These are phyloP conservation scores for Myanophis thanlyinensis DNA, from an alignment of 2,113 vertebrate species.

Conservation along the genomic window DNA sequence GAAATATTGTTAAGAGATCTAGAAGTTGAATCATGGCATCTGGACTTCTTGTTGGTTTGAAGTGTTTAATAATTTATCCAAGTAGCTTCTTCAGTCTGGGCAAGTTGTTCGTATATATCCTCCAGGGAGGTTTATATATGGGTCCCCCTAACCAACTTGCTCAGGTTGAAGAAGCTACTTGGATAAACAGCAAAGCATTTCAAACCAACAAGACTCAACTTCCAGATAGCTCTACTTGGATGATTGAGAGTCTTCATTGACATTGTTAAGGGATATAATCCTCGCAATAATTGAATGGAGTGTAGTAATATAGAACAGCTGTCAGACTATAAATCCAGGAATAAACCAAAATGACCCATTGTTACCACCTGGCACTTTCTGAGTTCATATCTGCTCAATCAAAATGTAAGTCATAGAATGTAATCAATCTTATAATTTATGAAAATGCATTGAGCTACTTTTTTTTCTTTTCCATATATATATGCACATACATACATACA, in stretches of 20 bases:
- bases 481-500: too few species aligned
- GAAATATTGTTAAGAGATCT: background rate
- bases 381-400: background rate
- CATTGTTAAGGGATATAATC: background rate
- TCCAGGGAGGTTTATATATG: background rate
- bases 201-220: background rate
- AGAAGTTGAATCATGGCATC: background rate
- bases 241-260: background rate
- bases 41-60: background rate
- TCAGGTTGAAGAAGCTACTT: too few species aligned
- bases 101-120: background rate
- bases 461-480: background rate
- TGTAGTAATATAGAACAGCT: background rate
- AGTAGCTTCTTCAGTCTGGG: background rate
- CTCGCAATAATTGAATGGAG: background rate
- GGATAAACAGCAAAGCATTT: too few species aligned
- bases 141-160: background rate
- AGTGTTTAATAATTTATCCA: background rate
- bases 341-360: background rate
- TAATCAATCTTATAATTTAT: background rate
- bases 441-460: background rate
- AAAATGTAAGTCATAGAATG: background rate
- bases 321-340: background rate
- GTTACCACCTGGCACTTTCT: background rate
- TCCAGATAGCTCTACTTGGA: background rate